Percentiles rank a stretch among this genome's conserved stretches.
These are phyloP conservation scores for Taeniopygia guttata DNA, from an alignment of 2,797 vertebrate genomes.

Conservation along the genomic window DNA sequence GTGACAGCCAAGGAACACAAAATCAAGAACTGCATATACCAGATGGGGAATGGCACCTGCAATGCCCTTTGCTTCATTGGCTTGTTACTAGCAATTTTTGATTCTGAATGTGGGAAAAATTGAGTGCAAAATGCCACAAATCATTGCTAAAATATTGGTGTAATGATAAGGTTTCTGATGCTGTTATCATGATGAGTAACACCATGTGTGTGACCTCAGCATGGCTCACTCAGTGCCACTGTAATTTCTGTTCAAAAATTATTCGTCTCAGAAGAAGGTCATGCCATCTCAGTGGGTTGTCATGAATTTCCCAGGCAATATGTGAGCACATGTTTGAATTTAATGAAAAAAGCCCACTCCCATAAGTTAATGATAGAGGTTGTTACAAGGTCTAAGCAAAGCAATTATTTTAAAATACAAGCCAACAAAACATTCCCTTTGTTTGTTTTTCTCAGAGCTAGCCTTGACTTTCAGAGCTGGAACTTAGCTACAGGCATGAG, in stretches of 20 bases:
- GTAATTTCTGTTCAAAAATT: constrained; percentile 1
- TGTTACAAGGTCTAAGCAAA: constrained; percentile 11
- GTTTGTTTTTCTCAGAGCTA: constrained; percentile 23
- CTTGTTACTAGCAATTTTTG: neutral
- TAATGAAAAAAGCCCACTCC: neutral
- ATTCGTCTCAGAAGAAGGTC: neutral
- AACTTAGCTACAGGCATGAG: constrained; percentile 38
- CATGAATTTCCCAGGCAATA: neutral
- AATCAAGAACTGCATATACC: neutral
- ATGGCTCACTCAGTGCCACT: neutral
- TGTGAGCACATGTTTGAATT: neutral
- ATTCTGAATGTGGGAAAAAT: neutral
- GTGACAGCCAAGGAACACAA: neutral
- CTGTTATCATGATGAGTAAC: neutral
- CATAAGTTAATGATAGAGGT: constrained; percentile 9
- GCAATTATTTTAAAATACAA: constrained; percentile 45
- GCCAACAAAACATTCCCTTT: neutral
- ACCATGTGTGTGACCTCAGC: neutral
- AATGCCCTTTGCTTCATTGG: neutral
- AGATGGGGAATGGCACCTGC: neutral
- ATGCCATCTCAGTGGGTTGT: neutral
- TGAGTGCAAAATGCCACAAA: constrained; percentile 24
- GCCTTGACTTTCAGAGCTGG: constrained; percentile 37
- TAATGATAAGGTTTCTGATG: neutral
- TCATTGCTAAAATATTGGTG: constrained; percentile 13